Conservation (phyloP, 2,888 invertebrate species). For the Acanthopleura granulata region DNA sequence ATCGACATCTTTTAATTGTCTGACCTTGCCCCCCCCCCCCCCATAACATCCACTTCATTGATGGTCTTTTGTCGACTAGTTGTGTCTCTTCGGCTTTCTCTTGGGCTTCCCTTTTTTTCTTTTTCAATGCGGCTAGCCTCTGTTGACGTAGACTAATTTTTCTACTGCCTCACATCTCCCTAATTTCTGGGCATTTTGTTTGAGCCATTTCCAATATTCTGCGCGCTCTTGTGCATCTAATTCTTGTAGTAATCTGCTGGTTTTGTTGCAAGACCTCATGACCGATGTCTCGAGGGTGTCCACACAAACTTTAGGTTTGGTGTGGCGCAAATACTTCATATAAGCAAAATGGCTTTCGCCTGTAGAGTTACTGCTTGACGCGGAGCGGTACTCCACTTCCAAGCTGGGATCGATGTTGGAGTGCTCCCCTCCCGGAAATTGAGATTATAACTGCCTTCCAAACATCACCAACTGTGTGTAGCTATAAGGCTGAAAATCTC, state of each 20-base stretch:
- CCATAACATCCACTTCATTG: neutral
- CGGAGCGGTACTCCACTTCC: neutral
- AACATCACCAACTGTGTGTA: neutral
- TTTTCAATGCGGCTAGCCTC: neutral
- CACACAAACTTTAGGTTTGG: neutral
- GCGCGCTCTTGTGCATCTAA: too few relatives aligned
- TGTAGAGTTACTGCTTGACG: neutral
- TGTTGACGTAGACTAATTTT: neutral
- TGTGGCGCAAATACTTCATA: neutral
- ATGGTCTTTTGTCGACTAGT: neutral
- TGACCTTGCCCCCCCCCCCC: too few relatives aligned
- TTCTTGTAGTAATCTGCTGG: too few relatives aligned
- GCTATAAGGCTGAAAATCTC: neutral
- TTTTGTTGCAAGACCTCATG: too few relatives aligned
- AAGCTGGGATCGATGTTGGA: neutral
- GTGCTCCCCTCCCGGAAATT: neutral
- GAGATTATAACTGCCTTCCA: neutral
- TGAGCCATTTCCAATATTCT: too few relatives aligned
- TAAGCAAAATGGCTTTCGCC: slow-evolving; percentile 13
- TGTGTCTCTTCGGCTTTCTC: neutral
- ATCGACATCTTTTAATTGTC: neutral
- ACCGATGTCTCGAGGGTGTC: too few relatives aligned
- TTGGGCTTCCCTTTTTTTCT: neutral
- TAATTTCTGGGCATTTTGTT: neutral
- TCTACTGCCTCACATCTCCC: neutral